Conservation (phyloP, 30 jellyfish, hydroid and myxozoan species). For the Aurelia sp. region DNA sequence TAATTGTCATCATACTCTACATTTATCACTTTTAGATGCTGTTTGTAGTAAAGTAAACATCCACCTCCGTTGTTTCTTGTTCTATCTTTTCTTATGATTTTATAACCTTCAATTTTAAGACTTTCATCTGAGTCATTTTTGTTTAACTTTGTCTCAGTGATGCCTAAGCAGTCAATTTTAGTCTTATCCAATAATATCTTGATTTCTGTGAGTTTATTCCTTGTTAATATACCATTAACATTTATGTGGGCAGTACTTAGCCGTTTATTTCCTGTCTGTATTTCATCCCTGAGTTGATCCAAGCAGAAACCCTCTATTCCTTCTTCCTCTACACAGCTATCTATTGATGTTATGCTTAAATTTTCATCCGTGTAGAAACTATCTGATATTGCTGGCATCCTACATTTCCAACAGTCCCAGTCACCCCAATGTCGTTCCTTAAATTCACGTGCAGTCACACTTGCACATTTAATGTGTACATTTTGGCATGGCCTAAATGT, state of each 20-base stretch:
- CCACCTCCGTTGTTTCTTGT: conserved; percentile 32
- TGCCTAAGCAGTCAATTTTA: conserved; percentile 16
- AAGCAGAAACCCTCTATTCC: conserved; percentile 5
- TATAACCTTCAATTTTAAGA: conserved; percentile 4
- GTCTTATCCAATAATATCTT: neutral
- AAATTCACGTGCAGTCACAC: neutral
- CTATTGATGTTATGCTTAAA: neutral
- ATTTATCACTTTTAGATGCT: neutral
- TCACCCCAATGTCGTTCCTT: neutral
- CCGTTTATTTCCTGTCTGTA: neutral
- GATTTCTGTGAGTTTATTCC: conserved; percentile 9
- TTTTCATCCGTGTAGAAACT: no score
- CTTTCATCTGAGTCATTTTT: conserved; percentile 16
- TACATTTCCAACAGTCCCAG: conserved; percentile 1
- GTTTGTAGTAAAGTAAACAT: neutral
- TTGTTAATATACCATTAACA: neutral
- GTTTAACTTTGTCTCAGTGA: conserved; percentile 23
- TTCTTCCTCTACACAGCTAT: neutral
- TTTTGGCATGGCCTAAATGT: no score
- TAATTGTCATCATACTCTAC: neutral
- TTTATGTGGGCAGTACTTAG: no score
- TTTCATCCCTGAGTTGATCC: neutral
- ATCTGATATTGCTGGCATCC: neutral
- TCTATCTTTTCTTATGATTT: conserved; percentile 10
- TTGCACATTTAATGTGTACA: no score